Base-by-base conservation (phyloP, 2,888 invertebrate genomes). In the Platypus cylindrus region DNA sequence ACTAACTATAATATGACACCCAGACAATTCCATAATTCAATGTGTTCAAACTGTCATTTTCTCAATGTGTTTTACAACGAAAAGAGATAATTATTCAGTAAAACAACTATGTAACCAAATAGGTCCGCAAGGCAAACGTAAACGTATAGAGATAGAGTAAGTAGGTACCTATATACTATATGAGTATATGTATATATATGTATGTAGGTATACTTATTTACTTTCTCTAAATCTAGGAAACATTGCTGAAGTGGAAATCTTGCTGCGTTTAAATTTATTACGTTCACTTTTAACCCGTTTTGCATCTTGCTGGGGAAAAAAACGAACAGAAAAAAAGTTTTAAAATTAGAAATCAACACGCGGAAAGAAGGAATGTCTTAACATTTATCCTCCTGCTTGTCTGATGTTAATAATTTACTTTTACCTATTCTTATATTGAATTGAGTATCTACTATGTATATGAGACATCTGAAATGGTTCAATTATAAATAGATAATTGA, bases 281-380 rank as follows among this genome's bases (percentile, higher is more conserved):
- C 43, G 35, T 38, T 43, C 43, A 43, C 43, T 43, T 43, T 43
- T 40, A 43, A 43, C 40, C 43, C 40, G 43, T 32, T 38, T 42
- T 37, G 27, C 23, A 28, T 26, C 30, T 29, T 28, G 32, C 28
- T 29, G 14, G 32, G 5, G 31, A 25, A 12, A 25, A 12, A 25
- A 7, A 20, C 20, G 20, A 7, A 20, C 5, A 20, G 20, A 20
- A 20, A 40, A 40, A 40, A 40, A 40, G 30, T 22, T n/a, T n/a
- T n/a, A 27, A 40, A 40, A 40, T 40, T 40, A 32, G 37, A 40
- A 40, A 40, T 31, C 40, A 24, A 36, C 38, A 23, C 32, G 39
- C 39, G 30, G 35, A 36, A 32, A 30, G 36, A 25, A 30, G 36
- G 40, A 40, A 36, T 33, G 40, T 33, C 32, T 33, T 32, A 36